These are phyloP conservation scores for Aegotheles bennettii DNA, from an alignment of 2,113 vertebrate species.

Conservation along the genomic window DNA sequence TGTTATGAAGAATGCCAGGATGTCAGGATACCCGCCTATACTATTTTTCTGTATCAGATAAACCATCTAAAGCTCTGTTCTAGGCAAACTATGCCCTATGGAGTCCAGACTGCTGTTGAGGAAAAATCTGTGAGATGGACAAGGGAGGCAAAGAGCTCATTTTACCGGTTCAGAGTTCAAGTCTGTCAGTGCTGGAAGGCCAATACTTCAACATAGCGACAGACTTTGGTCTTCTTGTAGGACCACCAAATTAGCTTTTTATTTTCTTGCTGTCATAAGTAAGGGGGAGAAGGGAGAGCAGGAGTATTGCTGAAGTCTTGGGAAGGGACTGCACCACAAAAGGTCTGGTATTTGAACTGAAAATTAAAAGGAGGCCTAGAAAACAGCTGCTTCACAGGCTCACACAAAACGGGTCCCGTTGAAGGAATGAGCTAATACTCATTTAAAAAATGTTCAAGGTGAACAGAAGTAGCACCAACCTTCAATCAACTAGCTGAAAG, in stretches of 20 bases:
- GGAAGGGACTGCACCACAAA: neutral
- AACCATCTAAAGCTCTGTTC: neutral
- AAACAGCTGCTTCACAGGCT: neutral
- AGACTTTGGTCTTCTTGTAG: neutral
- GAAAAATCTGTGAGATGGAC: neutral
- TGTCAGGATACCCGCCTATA: neutral
- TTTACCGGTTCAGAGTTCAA: neutral
- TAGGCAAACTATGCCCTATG: neutral
- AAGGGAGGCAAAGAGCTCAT: neutral
- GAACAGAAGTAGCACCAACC: neutral
- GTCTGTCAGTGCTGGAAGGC: neutral
- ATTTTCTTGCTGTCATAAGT: neutral
- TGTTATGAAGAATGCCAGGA: neutral
- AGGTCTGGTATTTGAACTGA: neutral
- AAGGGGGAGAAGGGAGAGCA: neutral
- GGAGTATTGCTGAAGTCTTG: neutral
- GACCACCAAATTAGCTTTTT: neutral
- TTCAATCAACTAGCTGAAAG: neutral
- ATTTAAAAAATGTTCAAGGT: neutral
- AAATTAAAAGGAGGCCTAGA: neutral
- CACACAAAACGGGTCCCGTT: accelerated
- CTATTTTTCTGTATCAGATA: neutral
- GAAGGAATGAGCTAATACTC: neutral
- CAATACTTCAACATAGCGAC: neutral
- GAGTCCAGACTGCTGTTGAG: neutral